Base-by-base conservation (phyloP, 2,888 invertebrate genomes). In the Lamproptera curius region DNA sequence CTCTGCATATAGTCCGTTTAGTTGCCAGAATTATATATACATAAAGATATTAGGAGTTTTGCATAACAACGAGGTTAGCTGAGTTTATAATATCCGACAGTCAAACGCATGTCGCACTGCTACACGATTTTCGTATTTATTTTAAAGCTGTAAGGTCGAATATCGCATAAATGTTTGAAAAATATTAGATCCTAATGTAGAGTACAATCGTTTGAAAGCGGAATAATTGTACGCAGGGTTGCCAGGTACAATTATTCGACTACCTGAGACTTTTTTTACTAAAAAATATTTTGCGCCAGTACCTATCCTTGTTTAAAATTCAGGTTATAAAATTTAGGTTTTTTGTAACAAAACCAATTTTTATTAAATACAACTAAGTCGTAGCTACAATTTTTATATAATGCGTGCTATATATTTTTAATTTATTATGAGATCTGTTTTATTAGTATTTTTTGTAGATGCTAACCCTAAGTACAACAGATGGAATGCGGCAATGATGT, bases 21-120 rank as follows among this genome's bases (percentile, higher is more conserved):
- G 55, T 58, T 52, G 52, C 48, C 49, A 48, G 49, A 56, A 57
- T 54, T 49, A 55, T 55, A 57, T 45, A 49, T 52, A 39, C 52
- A 35, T 16, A 34, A 50, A 45, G 26, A 40, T 42, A 16, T 39
- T 28, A 28, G 16, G 31, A 35, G 33, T 48, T 48, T 48, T 38
- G 34, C 43, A 43, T 48, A 43, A 39, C 34, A 37, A 42, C 28
- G 14, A 33, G 15, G 1, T 34, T 13, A 26, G 16, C 31, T 16
- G 13, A 34, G 23, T 42, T 38, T 42, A 42, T 42, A 14, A 16
- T 42, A 16, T 26, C 26, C 28, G 42, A 34, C 34, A 16, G 42
- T 34, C 23, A 33, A 42, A n/a, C n/a, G n/a, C n/a, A n/a, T n/a
- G n/a, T n/a, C n/a, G n/a, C 36, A 23, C 8, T 16, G 20, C 13